Base-by-base conservation (phyloP, 2,113 vertebrate species). In the Hiodon alosoides region DNA sequence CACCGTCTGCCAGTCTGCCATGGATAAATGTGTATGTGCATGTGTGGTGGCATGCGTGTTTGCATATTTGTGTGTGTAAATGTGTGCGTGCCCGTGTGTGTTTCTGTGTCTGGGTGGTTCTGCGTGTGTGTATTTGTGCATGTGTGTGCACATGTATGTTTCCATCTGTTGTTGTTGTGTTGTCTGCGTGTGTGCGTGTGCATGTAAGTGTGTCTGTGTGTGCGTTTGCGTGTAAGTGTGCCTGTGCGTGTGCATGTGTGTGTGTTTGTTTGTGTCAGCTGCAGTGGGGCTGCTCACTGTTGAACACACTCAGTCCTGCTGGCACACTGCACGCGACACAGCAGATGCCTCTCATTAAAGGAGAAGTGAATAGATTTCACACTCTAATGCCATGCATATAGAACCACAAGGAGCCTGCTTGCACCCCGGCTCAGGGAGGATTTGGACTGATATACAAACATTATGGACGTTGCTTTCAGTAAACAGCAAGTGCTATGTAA, bases 401-500 rank as follows among this genome's bases (percentile, higher is more conserved):
- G n/a, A 50, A 46, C 13, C 66, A 50, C 47, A 9, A 61, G 31
- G 52, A 17, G 66, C 8, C n/a, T 6, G 4, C 53, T n/a, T 70
- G 10, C 52, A 14, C 11, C 4, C 17, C 47, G 47, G 46, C 47
- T 59, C 4, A 3, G 48, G 17, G 51, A 46, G 58, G 61, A 9
- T 72, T 59, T 60, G 59, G 50, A 31, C 9, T 55, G 70, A 67
- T 54, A 57, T 55, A 46, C 47, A 59, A 52, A 59, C 31, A 54
- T 71, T 60, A 50, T 72, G 74, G n/a, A 9, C 67, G 69, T 31
- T 17, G 10, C 67, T 48, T 66, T 55, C 51, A 74, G 75, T 67
- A 74, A 77, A 72, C 68, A 74, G 59, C 48, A 58, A 67, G n/a
- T 61, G 17, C 55, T 60, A 7, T 59, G 54, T 53, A 11, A 48